These are phyloP conservation scores for Uloborus plumipes DNA, from an alignment of 2,888 invertebrate species.

Conservation along the genomic window DNA sequence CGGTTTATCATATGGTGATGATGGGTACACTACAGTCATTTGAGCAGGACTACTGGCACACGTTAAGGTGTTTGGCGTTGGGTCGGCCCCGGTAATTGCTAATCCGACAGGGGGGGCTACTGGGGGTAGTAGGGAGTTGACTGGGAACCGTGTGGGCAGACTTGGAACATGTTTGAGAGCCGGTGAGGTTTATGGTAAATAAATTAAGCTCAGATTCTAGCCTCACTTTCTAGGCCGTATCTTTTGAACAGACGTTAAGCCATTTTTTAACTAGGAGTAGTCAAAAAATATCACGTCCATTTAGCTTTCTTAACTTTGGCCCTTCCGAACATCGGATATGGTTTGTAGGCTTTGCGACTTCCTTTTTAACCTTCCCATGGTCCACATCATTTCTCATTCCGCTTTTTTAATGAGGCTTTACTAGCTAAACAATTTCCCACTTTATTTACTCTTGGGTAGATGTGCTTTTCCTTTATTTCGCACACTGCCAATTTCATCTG, in stretches of 20 bases:
- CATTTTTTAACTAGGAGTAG: conserved; percentile 12
- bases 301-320: conserved; percentile 8
- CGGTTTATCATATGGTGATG: no score
- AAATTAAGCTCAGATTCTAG: conserved; percentile 44
- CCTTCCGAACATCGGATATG: no score
- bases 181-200: conserved; percentile 37
- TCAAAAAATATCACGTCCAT: conserved; percentile 32
- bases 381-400: conserved; percentile 12
- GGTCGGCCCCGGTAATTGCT: no score
- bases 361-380: conserved; percentile 27
- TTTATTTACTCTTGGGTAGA: background rate
- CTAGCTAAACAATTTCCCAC: background rate
- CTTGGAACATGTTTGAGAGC: conserved; percentile 23
- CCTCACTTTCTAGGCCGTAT: conserved; percentile 43
- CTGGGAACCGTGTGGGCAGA: no score
- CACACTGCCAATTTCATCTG: conserved; percentile 12
- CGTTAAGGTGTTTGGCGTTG: no score
- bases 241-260: conserved; percentile 18
- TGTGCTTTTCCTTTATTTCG: background rate
- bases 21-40: no score
- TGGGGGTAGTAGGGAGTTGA: no score
- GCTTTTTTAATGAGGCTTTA: conserved; percentile 2
- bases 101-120: no score
- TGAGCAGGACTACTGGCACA: no score
- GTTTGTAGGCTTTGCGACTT: conserved; percentile 5